Evolutionary conservation across 1,140 invertebrate species (phyloP).

Genomic region (Agraylea sexmaculata): DNA sequence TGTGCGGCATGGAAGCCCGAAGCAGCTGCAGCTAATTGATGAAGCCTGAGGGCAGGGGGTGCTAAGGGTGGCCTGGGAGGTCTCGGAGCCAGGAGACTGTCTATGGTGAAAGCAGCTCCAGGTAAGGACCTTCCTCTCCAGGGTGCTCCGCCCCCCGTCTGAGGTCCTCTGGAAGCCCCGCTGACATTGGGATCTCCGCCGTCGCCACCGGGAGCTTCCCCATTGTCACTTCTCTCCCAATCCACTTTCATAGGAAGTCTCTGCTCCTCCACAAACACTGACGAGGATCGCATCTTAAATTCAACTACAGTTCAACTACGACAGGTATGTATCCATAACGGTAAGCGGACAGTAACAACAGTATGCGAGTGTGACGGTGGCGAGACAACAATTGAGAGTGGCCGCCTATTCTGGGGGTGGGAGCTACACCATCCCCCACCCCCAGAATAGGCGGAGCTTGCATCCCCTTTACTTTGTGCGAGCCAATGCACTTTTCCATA

Average conservation of each 20-base stretch:
- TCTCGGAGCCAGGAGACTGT: constrained; percentile 62
- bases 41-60: constrained; percentile 35
- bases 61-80: constrained; percentile 32
- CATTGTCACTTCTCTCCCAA: constrained; percentile 7
- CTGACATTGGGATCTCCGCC: constrained; percentile 28
- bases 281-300: constrained; percentile 10
- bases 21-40: constrained; percentile 41
- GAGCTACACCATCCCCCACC: too few relatives aligned
- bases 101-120: constrained; percentile 57
- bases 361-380: neutral
- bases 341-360: too few relatives aligned
- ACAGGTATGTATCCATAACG: too few relatives aligned
- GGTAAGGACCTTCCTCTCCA: constrained; percentile 36
- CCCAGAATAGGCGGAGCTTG: too few relatives aligned
- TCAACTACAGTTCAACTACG: too few relatives aligned
- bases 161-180: constrained; percentile 34
- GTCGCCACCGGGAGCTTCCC: constrained; percentile 16
- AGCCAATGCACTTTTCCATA: too few relatives aligned
- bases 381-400: neutral
- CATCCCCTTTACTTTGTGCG: too few relatives aligned
- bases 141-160: constrained; percentile 29
- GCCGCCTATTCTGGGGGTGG: neutral
- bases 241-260: constrained; percentile 10
- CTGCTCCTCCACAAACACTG: constrained; percentile 3
- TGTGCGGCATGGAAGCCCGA: constrained; percentile 45